A percentile compares a stretch with the other conserved stretches of the same genome.
phyloP scores from a whole-genome alignment of 2,113 vertebrate species.

The Probosciger aterrimus region DNA sequence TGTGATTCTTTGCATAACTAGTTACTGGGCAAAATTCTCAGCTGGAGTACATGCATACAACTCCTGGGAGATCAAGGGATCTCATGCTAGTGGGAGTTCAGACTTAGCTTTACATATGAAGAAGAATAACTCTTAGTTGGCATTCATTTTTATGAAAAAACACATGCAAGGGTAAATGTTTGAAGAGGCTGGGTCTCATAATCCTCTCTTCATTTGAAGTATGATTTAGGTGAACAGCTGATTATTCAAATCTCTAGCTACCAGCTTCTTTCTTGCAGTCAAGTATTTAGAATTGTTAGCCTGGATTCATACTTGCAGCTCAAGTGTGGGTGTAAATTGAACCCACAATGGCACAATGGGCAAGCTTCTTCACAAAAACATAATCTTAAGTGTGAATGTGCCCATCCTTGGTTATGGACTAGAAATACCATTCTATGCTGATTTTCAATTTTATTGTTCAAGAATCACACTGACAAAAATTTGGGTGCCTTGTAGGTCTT shows the following conservation, averaged over 20 bases:
- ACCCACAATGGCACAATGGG: not conserved
- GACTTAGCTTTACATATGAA: not conserved
- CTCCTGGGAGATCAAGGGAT: conserved; percentile 1
- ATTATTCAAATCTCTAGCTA: not conserved
- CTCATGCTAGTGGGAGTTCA: not conserved
- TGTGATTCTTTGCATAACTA: not conserved
- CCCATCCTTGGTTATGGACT: not conserved
- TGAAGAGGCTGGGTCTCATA: not conserved
- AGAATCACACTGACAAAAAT: not conserved
- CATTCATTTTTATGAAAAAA: not conserved
- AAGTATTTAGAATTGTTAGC: not conserved
- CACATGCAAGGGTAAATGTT: not conserved
- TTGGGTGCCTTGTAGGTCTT: not conserved
- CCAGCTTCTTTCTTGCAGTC: not conserved
- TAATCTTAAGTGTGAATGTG: not conserved
- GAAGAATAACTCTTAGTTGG: not conserved
- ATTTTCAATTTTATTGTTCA: not conserved
- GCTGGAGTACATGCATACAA: not conserved
- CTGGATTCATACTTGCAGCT: not conserved
- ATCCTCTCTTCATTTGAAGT: not conserved
- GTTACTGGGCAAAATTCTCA: not conserved
- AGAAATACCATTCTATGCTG: not conserved
- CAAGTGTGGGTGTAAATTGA: not conserved
- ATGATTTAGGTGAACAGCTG: conserved; percentile 10
- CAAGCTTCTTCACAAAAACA: not conserved